Percentiles rank a stretch among this genome's conserved stretches.
Conservation (phyloP, 2,113 vertebrate genomes). For the Sebastes schlegelii region DNA sequence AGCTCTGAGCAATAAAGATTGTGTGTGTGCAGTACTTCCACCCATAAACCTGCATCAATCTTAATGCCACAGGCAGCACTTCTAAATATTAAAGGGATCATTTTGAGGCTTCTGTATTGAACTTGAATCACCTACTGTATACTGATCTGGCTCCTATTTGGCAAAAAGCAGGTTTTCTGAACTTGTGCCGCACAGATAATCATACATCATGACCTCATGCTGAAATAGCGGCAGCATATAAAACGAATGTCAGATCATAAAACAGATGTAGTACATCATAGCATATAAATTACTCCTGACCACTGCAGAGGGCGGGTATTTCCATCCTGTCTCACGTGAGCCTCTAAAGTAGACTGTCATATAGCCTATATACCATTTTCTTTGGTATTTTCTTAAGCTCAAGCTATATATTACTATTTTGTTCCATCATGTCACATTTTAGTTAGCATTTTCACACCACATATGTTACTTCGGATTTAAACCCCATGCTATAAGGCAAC, state of each 20-base stretch:
- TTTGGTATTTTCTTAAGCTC: neutral
- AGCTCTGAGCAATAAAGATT: slow-evolving; percentile 8
- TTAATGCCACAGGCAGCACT: slow-evolving; percentile 23
- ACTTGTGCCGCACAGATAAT: slow-evolving; percentile 7
- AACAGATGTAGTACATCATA: slow-evolving; percentile 14
- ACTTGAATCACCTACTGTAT: slow-evolving; percentile 7
- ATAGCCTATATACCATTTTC: neutral
- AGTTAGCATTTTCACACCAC: neutral
- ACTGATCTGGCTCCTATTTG: slow-evolving; percentile 11
- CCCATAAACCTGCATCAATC: slow-evolving; percentile 32
- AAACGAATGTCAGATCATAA: slow-evolving; percentile 23
- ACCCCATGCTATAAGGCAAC: too few species aligned
- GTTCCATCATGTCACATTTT: neutral
- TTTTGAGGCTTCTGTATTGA: neutral
- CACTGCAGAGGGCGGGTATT: neutral
- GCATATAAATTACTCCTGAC: slow-evolving; percentile 16
- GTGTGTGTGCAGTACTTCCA: neutral
- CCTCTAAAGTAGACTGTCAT: neutral
- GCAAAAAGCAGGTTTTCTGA: slow-evolving; percentile 15
- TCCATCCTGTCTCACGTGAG: neutral
- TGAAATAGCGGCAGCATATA: neutral
- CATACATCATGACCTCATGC: slow-evolving; percentile 24
- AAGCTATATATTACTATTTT: neutral
- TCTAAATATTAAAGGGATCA: slow-evolving; percentile 42
- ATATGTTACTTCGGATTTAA: too few species aligned